Evolutionary conservation across 2,113 vertebrate species (phyloP).

Genomic region (Macrotis lagotis): DNA sequence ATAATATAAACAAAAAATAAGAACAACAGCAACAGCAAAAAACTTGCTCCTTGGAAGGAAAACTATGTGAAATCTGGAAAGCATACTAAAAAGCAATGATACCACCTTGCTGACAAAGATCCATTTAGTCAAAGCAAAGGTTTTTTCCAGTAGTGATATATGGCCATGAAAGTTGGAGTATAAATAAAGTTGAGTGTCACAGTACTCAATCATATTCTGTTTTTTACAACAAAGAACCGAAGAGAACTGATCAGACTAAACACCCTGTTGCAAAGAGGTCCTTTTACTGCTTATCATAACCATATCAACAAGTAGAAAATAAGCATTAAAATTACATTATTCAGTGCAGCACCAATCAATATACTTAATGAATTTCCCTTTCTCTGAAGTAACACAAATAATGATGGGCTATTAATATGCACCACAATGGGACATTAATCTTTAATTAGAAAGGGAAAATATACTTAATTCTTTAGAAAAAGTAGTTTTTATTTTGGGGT

Average conservation of each 20-base stretch:
- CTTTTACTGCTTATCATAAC: slow-evolving; percentile 38
- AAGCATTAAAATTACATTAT: slow-evolving; percentile 19
- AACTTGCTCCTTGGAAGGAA: background rate
- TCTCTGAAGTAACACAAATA: slow-evolving; percentile 11
- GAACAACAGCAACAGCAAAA: background rate
- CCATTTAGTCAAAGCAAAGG: background rate
- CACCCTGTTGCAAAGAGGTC: background rate
- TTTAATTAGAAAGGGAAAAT: background rate
- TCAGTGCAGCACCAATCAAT: background rate
- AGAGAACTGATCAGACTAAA: background rate
- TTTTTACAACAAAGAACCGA: background rate
- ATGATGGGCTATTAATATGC: background rate
- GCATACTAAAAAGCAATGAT: background rate
- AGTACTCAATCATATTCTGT: slow-evolving; percentile 22
- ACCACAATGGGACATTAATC: background rate
- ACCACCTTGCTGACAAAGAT: background rate
- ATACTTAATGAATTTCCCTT: background rate
- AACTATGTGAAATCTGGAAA: background rate
- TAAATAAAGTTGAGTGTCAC: background rate
- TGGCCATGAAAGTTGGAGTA: background rate
- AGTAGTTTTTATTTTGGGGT: background rate
- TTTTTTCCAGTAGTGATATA: background rate
- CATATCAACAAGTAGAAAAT: background rate
- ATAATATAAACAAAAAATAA: too few relatives aligned
- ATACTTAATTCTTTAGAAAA: background rate